Conservation (phyloP, 1,140 invertebrate species). For the Lepidotrigona ventralis region DNA sequence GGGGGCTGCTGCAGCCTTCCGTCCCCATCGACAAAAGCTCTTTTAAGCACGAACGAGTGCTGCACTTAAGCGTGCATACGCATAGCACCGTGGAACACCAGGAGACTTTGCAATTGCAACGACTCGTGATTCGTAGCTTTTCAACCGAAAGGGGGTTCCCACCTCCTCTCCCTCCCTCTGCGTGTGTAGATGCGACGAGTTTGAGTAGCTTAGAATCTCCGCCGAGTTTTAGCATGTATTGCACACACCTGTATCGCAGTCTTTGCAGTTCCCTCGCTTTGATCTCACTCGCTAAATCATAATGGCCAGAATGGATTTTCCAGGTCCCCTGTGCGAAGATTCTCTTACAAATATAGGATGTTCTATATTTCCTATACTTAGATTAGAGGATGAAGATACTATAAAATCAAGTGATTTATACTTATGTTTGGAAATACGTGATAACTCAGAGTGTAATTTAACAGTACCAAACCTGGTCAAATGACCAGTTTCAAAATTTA, state of each 20-base stretch:
- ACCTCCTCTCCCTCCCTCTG: too few species aligned
- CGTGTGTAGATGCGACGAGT: background rate
- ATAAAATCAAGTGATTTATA: background rate
- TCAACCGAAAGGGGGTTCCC: background rate
- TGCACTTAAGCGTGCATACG: slow-evolving; percentile 42
- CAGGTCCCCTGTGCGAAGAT: background rate
- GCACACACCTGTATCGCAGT: background rate
- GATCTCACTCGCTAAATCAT: background rate
- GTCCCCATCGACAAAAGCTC: slow-evolving; percentile 55
- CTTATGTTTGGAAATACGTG: background rate
- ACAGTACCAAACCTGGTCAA: too few species aligned
- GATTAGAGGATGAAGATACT: background rate
- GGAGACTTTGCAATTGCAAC: slow-evolving; percentile 32
- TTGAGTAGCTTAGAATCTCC: slow-evolving; percentile 21
- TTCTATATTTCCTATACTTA: background rate
- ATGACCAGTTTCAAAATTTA: too few species aligned
- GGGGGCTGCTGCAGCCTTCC: slow-evolving; percentile 19
- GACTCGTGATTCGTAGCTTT: slow-evolving; percentile 28
- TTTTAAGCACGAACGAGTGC: slow-evolving; percentile 54
- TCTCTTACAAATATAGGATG: background rate
- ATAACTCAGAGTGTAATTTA: background rate
- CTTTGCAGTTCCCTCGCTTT: background rate
- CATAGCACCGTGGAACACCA: slow-evolving; percentile 15
- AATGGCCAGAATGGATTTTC: background rate
- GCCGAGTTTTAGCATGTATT: background rate